A percentile compares a stretch with the other conserved stretches of the same genome.
Evolutionary conservation across 2,113 vertebrate species (phyloP).

Genomic region (Alectura lathami): DNA sequence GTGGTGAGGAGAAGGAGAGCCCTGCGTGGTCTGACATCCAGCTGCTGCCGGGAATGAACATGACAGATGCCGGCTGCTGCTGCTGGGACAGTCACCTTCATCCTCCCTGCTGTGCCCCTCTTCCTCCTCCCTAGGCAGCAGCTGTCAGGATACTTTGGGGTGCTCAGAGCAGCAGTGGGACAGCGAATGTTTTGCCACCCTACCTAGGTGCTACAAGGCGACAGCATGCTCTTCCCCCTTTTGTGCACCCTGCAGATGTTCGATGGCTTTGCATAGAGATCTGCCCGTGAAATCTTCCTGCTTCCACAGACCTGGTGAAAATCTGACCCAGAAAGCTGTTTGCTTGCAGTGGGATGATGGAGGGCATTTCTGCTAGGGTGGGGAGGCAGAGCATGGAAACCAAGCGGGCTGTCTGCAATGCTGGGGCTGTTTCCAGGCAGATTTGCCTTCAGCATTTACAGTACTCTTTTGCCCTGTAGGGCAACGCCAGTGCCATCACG

Average conservation of each 20-base stretch:
- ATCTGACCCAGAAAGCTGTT: not conserved
- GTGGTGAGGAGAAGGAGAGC: not conserved
- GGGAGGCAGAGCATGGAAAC: not conserved
- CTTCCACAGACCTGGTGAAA: not conserved
- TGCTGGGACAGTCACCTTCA: not conserved
- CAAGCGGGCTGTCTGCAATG: not conserved
- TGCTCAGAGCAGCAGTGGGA: not conserved
- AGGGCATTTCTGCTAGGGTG: not conserved
- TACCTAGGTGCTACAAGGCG: no score
- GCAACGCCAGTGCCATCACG: not conserved
- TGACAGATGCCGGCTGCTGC: not conserved
- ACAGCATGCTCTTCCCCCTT: not conserved
- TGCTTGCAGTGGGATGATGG: no score
- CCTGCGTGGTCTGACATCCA: not conserved
- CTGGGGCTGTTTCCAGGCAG: not conserved
- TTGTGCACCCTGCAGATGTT: not conserved
- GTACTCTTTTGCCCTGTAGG: not conserved
- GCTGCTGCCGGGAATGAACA: not conserved
- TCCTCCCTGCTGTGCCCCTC: not conserved
- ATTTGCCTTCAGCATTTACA: not conserved
- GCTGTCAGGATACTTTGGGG: not conserved
- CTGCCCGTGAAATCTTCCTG: not conserved
- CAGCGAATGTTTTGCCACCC: no score
- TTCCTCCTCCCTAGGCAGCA: not conserved
- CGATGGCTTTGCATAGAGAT: not conserved